Evolutionary conservation across 2,113 vertebrate species (phyloP).

Genomic region (Lutjanus erythropterus): DNA sequence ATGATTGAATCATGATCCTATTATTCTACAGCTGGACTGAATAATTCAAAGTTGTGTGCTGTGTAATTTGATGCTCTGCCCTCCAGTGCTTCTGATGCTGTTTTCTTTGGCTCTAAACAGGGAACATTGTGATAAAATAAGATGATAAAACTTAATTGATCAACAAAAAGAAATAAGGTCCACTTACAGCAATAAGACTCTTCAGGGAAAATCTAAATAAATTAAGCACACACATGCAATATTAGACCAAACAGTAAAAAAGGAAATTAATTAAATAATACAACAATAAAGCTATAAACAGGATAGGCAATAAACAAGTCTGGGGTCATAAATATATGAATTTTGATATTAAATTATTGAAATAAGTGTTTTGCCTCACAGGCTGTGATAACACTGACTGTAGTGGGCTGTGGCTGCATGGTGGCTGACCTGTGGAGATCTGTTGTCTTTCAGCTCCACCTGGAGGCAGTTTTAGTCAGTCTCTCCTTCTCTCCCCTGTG

Average conservation of each 20-base stretch:
- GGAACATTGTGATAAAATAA: not conserved
- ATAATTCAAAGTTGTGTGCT: not conserved
- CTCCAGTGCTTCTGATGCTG: too few species aligned
- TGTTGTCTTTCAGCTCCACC: constrained; percentile 51
- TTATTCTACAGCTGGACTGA: not conserved
- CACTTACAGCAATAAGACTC: not conserved
- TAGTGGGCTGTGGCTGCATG: not conserved
- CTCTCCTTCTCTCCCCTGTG: not conserved
- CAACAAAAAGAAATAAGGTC: not conserved
- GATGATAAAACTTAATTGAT: not conserved
- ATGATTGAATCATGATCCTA: too few species aligned
- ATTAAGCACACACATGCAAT: not conserved
- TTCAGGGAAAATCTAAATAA: not conserved
- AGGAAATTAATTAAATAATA: not conserved
- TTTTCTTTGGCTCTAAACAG: not conserved
- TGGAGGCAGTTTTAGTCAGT: constrained; percentile 27
- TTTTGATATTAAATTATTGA: not conserved
- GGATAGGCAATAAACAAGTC: not conserved
- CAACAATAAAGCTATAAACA: not conserved
- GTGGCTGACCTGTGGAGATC: constrained; percentile 1
- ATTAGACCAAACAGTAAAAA: constrained; percentile 1
- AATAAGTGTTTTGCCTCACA: not conserved
- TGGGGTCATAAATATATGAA: not conserved
- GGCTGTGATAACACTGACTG: not conserved
- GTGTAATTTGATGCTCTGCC: not conserved